These are phyloP conservation scores for Tetrao urogallus DNA, from an alignment of 2,113 vertebrate genomes.

Conservation along the genomic window DNA sequence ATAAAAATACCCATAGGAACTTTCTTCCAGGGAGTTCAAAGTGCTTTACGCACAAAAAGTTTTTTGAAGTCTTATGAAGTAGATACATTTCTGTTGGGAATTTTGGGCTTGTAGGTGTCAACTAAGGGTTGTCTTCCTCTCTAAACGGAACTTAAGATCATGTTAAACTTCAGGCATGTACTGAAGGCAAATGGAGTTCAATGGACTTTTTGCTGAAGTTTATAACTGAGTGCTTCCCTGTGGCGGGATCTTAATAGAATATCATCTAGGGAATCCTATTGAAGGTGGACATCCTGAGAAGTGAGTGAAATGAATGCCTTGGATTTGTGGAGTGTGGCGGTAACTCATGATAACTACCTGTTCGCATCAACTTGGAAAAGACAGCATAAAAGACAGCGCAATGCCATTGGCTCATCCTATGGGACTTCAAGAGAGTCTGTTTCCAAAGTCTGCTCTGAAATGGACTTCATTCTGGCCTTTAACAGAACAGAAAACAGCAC, in stretches of 20 bases:
- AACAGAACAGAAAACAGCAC: neutral
- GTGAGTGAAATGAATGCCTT: neutral
- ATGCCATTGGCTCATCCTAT: neutral
- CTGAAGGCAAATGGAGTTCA: neutral
- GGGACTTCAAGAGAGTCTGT: neutral
- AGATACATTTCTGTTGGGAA: neutral
- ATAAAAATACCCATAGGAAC: neutral
- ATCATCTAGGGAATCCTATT: neutral
- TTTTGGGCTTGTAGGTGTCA: neutral
- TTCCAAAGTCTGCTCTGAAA: neutral
- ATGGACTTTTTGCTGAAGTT: neutral
- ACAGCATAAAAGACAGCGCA: no score
- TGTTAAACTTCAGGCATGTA: neutral
- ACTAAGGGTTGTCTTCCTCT: neutral
- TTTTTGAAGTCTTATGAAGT: neutral
- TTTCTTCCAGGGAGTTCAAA: conserved; percentile 1
- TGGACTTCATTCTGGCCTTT: neutral
- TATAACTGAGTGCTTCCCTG: neutral
- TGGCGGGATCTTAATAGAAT: neutral
- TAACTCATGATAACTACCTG: neutral
- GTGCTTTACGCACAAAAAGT: neutral
- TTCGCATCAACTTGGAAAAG: neutral
- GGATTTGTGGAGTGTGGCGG: neutral
- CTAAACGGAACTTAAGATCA: neutral
- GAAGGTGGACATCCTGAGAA: neutral